Conservation (phyloP, 1,140 invertebrate genomes). For the Ceratosolen fusciceps region DNA sequence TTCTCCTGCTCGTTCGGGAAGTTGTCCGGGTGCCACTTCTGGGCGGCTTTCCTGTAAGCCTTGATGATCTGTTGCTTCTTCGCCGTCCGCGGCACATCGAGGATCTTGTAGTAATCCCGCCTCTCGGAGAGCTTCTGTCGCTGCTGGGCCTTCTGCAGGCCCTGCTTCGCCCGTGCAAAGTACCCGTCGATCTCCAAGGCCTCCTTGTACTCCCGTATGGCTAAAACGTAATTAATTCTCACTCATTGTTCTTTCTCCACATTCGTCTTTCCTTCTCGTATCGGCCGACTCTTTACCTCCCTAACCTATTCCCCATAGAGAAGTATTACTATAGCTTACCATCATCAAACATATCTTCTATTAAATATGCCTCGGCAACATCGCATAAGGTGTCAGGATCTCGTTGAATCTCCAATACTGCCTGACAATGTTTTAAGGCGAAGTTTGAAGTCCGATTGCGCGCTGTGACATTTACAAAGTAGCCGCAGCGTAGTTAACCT, state of each 20-base stretch:
- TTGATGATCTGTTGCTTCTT: conserved; percentile 94
- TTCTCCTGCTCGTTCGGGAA: conserved; percentile 92
- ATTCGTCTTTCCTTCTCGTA: too few species aligned
- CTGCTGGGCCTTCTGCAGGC: conserved; percentile 90
- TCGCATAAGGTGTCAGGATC: conserved; percentile 89
- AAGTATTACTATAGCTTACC: conserved; percentile 79
- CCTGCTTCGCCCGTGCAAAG: conserved; percentile 88
- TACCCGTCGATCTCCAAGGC: conserved; percentile 89
- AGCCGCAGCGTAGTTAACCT: conserved; percentile 81
- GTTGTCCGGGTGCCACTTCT: conserved; percentile 99
- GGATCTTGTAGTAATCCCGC: conserved; percentile 98
- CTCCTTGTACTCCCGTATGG: conserved; percentile 88
- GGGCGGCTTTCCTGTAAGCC: conserved; percentile 96
- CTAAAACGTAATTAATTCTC: conserved; percentile 71
- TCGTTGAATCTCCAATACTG: conserved; percentile 83
- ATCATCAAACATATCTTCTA: conserved; percentile 93
- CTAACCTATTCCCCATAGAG: too few species aligned
- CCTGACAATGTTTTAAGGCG: conserved; percentile 83
- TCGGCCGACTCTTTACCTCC: too few species aligned
- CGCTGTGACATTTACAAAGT: conserved; percentile 82
- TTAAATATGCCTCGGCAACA: conserved; percentile 91
- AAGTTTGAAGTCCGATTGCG: conserved; percentile 69
- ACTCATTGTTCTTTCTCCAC: background rate
- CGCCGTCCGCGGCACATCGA: conserved; percentile 88
- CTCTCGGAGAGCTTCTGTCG: conserved; percentile 94